phyloP scores from a whole-genome alignment of 2,113 vertebrate genomes.

The Varanus salvator region DNA sequence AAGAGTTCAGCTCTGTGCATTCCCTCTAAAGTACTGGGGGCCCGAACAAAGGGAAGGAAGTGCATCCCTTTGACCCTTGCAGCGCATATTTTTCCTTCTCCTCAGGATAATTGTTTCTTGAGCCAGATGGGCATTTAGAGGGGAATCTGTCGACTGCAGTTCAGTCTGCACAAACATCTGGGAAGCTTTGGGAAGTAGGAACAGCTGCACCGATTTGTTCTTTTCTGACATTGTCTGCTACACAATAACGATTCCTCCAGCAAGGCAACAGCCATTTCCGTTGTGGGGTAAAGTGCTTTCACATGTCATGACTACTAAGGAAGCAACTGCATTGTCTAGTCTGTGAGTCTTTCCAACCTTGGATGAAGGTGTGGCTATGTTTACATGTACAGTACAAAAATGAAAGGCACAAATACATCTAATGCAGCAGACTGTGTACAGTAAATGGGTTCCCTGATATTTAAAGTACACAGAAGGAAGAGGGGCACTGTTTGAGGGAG shows the following conservation, averaged over 20 bases:
- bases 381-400: constrained; percentile 75
- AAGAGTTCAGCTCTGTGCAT: fast-evolving
- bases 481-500: constrained; percentile 42
- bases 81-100: neutral
- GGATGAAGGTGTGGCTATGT: constrained; percentile 56
- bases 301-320: constrained; percentile 35
- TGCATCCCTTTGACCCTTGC: fast-evolving
- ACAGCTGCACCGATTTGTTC: constrained; percentile 20
- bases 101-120: neutral
- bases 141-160: neutral
- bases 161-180: fast-evolving
- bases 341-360: constrained; percentile 33
- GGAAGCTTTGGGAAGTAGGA: neutral
- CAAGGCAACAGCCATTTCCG: constrained; percentile 18
- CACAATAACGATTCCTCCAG: neutral
- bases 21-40: constrained; percentile 3
- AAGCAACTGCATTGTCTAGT: constrained; percentile 49
- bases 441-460: constrained; percentile 58
- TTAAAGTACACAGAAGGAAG: constrained; percentile 56
- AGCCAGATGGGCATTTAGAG: neutral
- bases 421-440: constrained; percentile 73
- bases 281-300: constrained; percentile 67
- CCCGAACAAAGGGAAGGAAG: neutral
- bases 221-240: neutral
- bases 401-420: constrained; percentile 77